Base-by-base conservation (phyloP, 92 coral and sea anemone genomes). In the Zoanthus sociatus region DNA sequence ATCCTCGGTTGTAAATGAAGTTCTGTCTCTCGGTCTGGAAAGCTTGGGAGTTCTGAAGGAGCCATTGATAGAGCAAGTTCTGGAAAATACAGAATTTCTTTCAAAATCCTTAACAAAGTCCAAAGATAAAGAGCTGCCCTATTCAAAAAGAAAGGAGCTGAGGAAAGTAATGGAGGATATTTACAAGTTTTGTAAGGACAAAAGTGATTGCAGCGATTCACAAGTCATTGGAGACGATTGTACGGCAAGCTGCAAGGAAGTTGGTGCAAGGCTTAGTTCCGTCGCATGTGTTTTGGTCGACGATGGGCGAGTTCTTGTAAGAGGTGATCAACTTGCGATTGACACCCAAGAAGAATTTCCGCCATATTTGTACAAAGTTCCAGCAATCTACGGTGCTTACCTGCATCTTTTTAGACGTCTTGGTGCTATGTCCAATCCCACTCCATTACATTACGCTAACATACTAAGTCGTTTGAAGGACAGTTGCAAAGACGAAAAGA, bases 371-470 rank as follows among this genome's bases (percentile, higher is more conserved):
- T 96, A 92, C 71, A 90, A 82, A 58, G 93, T 94, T 58, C 98
- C 98, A 9, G 85, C 91, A 18, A 87, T 83, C 63, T 93, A 92
- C 66, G 93, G 90, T 31, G 73, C 69, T 18, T 96, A 88, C 77
- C 87, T 94, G 60, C 92, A 90, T 88, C 73, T 96, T 74, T 83
- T 96, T 20, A 94, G 92, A 69, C 87, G 92, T 30, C 98, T 96
- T 87, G 98, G 98, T 50, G 98, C 98, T 6, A 76, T 89, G 89
- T 93, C 90, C 50, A 83, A 84, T 47, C 95, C 98, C 44, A 90
- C 92, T 48, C 98, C 96, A 20, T 61, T 66, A 1, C 98, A 96
- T 74, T 96, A 92, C 75, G 93, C 98, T 69, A 78, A 54, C 26
- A 82, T 96, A 9, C 87, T 96, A 15, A 83, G 54, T 47, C 83